Evolutionary conservation across 2,888 invertebrate genomes (phyloP), one percentile per base, ranked within the genome.

Genomic region (Sycophila texana): DNA sequence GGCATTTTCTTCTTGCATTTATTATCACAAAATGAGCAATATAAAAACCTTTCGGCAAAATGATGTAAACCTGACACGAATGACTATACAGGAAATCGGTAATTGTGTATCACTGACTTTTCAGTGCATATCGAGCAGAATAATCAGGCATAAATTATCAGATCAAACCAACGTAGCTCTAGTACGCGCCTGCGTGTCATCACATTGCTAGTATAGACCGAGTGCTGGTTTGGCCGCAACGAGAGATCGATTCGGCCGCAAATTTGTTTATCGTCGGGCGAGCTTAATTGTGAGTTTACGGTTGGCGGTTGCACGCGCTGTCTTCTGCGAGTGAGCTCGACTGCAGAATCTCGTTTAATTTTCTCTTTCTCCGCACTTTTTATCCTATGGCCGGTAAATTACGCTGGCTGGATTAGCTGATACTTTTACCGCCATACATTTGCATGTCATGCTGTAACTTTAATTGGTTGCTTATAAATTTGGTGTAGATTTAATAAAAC

Each of bases 141-240:
- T 77, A 73, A 77, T 77, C 67, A 61, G 72, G 55, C 49, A 77
- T 73, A 77, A 72, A 77, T 77, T 77, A 67, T 57, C 72, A 5
- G 61, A 61, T 72, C 22, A 72, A 72, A 49, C 30, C 7, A 39
- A n/a, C 14, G 20, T 20, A 20, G 22, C 30, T n/a, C 20, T 4
- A 47, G 47, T 14, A n/a, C 58, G 13, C 22, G 39, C 20, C 10
- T 13, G 26, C 0, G 7, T 39, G 39, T 39, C 39, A 39, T 39
- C 39, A 4, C 39, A 39, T 7, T 7, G 39, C 39, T 39, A 39
- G 12, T 13, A 66, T 20, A 66, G 39, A n/a, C 18, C 39, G 39
- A 4, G 39, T 4, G 3, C 39, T 4, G 39, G 39, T 7, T 39
- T 4, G 39, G 20, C 30, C 26, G 20, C 60, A 18, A 30, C 57